These are phyloP conservation scores for Batillaria attramentaria DNA, from an alignment of 1,140 invertebrate species.

Conservation along the genomic window DNA sequence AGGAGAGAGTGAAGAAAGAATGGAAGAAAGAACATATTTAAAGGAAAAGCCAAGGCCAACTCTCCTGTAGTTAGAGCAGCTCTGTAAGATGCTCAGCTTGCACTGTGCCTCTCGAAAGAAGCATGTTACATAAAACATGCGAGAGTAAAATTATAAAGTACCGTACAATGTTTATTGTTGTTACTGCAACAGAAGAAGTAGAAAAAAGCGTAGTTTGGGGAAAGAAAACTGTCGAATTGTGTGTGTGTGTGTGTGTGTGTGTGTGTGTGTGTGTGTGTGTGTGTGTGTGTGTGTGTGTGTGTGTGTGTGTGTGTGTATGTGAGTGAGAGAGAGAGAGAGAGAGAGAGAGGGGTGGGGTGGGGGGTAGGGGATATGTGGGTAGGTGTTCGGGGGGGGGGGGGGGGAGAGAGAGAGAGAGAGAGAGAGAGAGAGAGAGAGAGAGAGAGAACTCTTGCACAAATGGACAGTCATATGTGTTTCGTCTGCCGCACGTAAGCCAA, in stretches of 20 bases:
- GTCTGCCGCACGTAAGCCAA: too few species aligned
- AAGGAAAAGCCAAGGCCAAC: too few species aligned
- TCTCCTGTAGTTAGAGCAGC: neutral
- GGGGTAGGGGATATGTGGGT: neutral
- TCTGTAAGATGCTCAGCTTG: neutral
- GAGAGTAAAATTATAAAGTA: neutral
- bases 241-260: neutral
- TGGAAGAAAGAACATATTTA: too few species aligned
- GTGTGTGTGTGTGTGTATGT: conserved; percentile 11
- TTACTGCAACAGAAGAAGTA: too few species aligned
- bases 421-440: neutral
- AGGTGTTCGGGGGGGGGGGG: neutral
- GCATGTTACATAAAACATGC: neutral
- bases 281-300: conserved; percentile 16
- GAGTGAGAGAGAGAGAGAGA: conserved; percentile 1
- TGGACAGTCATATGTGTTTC: neutral
- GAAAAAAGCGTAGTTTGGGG: too few species aligned
- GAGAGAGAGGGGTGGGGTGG: neutral
- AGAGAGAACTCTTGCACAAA: too few species aligned
- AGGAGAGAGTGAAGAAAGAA: too few species aligned
- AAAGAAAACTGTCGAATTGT: neutral
- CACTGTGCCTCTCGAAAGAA: neutral
- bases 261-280: neutral
- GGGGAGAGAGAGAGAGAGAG: neutral
- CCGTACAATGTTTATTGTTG: too few species aligned